Conservation (phyloP, 2,113 vertebrate species). For the Bungarus multicinctus region DNA sequence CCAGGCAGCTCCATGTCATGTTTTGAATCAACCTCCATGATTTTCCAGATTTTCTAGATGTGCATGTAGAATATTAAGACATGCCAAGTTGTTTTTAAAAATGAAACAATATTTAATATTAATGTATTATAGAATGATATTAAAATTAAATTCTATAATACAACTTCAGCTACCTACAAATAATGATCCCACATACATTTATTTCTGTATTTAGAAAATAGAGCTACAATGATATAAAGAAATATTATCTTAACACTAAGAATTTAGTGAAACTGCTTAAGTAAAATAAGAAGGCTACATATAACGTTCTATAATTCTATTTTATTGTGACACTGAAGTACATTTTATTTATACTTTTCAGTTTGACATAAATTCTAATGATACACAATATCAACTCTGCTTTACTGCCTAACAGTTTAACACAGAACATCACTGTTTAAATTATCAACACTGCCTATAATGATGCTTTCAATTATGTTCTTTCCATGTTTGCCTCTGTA, state of each 20-base stretch:
- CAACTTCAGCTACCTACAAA: neutral
- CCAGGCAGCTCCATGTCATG: neutral
- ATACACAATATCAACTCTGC: neutral
- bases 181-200: neutral
- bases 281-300: neutral
- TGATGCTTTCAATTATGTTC: conserved; percentile 19
- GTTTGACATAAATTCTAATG: conserved; percentile 14
- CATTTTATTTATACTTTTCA: conserved; percentile 27
- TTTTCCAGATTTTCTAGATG: neutral
- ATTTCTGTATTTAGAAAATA: neutral
- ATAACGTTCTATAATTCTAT: neutral
- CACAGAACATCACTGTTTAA: conserved; percentile 18
- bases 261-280: neutral
- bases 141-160: neutral
- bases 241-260: neutral
- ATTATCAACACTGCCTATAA: neutral
- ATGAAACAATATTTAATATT: neutral
- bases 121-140: neutral
- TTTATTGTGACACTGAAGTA: conserved; percentile 21
- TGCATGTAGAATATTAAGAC: neutral
- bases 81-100: neutral
- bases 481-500: conserved; percentile 24
- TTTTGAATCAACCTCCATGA: neutral
- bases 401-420: neutral
- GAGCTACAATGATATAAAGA: neutral